These are phyloP conservation scores for Tetragonula clypearis DNA, from an alignment of 1,140 invertebrate species.

Conservation along the genomic window DNA sequence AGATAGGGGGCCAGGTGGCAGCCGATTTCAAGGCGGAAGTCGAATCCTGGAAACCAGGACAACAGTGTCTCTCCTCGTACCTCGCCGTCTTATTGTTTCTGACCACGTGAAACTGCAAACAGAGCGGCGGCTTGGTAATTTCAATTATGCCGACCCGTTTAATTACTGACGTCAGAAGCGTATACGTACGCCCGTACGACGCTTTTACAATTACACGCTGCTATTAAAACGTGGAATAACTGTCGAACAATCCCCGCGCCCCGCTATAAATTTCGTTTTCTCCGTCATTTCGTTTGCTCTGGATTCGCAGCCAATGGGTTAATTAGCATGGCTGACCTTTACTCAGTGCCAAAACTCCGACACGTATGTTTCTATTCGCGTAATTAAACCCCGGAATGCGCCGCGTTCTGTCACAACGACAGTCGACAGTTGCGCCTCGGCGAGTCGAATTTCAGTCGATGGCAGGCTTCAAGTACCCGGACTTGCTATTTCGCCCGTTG, in stretches of 20 bases:
- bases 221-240: neutral
- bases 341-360: no score
- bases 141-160: conserved; percentile 51
- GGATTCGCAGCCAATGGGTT: neutral
- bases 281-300: neutral
- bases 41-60: conserved; percentile 53
- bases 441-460: neutral
- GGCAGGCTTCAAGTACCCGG: neutral
- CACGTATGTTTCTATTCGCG: neutral
- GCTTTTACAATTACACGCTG: neutral
- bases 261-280: no score
- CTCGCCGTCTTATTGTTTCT: conserved; percentile 49
- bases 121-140: conserved; percentile 36
- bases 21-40: conserved; percentile 53
- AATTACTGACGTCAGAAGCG: conserved; percentile 38
- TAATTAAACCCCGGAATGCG: neutral
- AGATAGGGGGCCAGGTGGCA: neutral
- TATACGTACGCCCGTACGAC: neutral
- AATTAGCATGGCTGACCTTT: neutral
- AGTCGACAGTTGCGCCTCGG: neutral
- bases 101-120: conserved; percentile 36
- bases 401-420: neutral
- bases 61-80: conserved; percentile 19
- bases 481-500: neutral
- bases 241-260: no score